Evolutionary conservation across 2,797 vertebrate genomes (phyloP).

Genomic region (Coregonus ussuriensis): DNA sequence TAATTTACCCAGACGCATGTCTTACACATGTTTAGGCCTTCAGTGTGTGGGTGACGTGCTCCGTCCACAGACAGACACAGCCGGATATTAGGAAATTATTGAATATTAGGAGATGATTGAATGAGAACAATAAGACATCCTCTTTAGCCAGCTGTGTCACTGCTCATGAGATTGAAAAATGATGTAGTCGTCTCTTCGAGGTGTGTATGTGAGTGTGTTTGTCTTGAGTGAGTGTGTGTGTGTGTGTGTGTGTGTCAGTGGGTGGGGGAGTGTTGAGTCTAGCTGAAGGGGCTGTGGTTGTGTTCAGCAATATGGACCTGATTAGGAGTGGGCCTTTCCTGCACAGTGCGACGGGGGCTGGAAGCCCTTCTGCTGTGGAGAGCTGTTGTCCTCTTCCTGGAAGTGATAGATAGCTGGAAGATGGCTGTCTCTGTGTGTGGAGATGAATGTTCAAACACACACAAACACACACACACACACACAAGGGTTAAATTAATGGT

Average conservation of each 20-base stretch:
- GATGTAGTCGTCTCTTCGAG: slow-evolving; percentile 17
- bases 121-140: slow-evolving; percentile 39
- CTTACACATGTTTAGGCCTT: too few species aligned
- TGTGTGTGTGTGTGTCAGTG: slow-evolving; percentile 21
- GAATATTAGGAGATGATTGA: background rate
- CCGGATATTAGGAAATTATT: background rate
- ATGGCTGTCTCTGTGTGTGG: slow-evolving; percentile 9
- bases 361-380: slow-evolving; percentile 25
- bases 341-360: slow-evolving; percentile 29
- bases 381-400: slow-evolving; percentile 13
- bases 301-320: slow-evolving; percentile 60
- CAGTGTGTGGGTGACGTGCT: background rate
- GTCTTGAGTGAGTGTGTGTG: slow-evolving; percentile 7
- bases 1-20: background rate
- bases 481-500: background rate
- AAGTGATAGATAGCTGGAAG: slow-evolving; percentile 23
- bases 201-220: slow-evolving; percentile 4
- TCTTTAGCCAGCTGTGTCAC: slow-evolving; percentile 40
- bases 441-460: slow-evolving; percentile 15
- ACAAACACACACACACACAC: background rate
- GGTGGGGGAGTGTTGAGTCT: slow-evolving; percentile 39
- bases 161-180: slow-evolving; percentile 29
- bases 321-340: slow-evolving; percentile 57
- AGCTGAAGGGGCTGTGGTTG: slow-evolving; percentile 23
- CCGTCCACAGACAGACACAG: background rate